phyloP scores from a whole-genome alignment of 2,113 vertebrate genomes.

The Ceyx margarethae region DNA sequence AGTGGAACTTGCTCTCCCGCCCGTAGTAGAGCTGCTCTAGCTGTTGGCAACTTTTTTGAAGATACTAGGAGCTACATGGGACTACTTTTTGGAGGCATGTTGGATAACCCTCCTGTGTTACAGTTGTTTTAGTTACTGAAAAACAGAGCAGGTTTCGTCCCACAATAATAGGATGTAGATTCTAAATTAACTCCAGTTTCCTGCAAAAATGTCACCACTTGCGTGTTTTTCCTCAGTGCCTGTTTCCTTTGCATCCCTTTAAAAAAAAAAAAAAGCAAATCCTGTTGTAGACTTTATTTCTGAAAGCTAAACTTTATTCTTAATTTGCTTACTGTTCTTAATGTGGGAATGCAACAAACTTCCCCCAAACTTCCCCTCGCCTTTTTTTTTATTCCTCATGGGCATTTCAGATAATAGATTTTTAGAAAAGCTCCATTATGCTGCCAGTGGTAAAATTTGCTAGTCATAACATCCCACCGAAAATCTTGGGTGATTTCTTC shows the following conservation, averaged over 20 bases:
- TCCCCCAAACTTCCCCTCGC: neutral
- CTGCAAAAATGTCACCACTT: neutral
- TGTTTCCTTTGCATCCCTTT: neutral
- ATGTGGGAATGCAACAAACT: neutral
- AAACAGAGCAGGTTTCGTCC: neutral
- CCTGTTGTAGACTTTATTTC: neutral
- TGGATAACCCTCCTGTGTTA: neutral
- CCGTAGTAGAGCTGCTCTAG: rapidly evolving
- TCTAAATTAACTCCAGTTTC: slow-evolving; percentile 4
- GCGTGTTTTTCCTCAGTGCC: neutral
- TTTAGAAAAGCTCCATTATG: neutral
- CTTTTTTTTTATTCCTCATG: neutral
- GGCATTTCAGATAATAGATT: neutral
- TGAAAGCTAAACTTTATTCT: neutral
- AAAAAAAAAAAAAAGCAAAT: neutral
- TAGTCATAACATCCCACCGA: neutral
- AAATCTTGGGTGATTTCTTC: neutral
- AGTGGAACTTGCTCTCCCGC: neutral
- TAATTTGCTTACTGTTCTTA: neutral
- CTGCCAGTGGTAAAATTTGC: neutral
- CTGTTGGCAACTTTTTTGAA: neutral
- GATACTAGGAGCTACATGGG: neutral
- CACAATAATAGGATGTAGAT: slow-evolving; percentile 4
- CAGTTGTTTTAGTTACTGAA: neutral
- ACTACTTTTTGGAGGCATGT: neutral